Evolutionary conservation across 2,113 vertebrate species (phyloP), one percentile per base, ranked within the genome.

Genomic region (Cercopithecus mona): DNA sequence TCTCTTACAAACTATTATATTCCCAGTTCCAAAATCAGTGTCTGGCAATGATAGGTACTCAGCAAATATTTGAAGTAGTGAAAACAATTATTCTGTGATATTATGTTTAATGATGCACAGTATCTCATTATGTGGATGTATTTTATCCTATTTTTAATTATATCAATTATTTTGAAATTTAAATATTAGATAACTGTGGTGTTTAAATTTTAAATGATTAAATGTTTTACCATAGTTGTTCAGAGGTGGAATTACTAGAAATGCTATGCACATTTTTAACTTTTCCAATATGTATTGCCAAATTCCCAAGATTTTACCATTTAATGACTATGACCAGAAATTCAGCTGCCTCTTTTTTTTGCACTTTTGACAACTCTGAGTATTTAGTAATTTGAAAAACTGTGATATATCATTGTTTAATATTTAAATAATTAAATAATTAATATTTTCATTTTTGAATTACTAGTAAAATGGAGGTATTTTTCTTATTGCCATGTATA

Each of bases 401-500:
- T 78, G n/a, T 57, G 45, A 64, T 87, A 40, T 20, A 17, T 97
- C 11, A 57, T 86, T 93, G 68, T 79, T 96, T 73, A 84, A 64
- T 64, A 64, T 64, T 61, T 61, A 61, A 61, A 27, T 30, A 64
- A 64, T 30, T 30, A 61, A 64, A 30, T 64, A 30, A 35, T 66
- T 38, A 38, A 38, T 38, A 73, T 94, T 95, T 79, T 40, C 68
- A 8, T 68, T 59, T 97, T 93, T 90, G 52, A 38, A 64, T 94
- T 95, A 43, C 35, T 93, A 75, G 55, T 83, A 48, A 94, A 90
- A 52, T 82, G 25, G 61, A 55, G 18, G 0, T 66, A 66, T 93
- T 94, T 95, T 94, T 75, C 82, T 93, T 93, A 45, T 25, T 97
- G 50, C 6, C 48, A 59, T 88, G 76, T 97, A 59, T 79, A 38